phyloP scores from a whole-genome alignment of 2,888 invertebrate species.

The Melinaea menophilus region DNA sequence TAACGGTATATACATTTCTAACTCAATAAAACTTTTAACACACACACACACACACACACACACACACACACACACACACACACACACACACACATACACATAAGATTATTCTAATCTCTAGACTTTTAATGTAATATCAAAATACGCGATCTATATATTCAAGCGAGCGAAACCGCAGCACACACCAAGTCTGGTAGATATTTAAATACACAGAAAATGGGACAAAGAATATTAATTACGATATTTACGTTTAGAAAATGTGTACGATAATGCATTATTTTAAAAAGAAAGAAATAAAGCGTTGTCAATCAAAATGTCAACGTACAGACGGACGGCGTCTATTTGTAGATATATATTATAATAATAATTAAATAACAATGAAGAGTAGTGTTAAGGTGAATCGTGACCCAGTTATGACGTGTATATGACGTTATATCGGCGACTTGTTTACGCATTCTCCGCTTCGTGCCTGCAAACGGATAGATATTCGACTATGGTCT shows the following conservation, averaged over 20 bases:
- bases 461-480: background rate
- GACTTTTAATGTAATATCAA: background rate
- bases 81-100: too few species aligned
- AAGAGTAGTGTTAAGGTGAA: background rate
- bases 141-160: background rate
- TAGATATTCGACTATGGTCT: background rate
- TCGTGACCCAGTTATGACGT: slow-evolving; percentile 3
- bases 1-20: too few species aligned
- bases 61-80: too few species aligned
- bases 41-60: too few species aligned
- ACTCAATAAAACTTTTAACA: too few species aligned
- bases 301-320: slow-evolving; percentile 64
- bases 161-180: background rate
- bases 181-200: background rate
- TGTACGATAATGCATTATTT: background rate
- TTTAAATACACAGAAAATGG: background rate
- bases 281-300: slow-evolving; percentile 29
- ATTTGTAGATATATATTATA: background rate
- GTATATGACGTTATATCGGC: background rate
- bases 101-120: background rate
- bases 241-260: background rate
- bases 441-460: slow-evolving; percentile 3
- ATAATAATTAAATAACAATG: slow-evolving; percentile 4
- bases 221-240: slow-evolving; percentile 3
- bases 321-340: slow-evolving; percentile 30